Evolutionary conservation across 30 jellyfish, hydroid and myxozoan genomes (phyloP).

Genomic region (Sanderia malayensis): DNA sequence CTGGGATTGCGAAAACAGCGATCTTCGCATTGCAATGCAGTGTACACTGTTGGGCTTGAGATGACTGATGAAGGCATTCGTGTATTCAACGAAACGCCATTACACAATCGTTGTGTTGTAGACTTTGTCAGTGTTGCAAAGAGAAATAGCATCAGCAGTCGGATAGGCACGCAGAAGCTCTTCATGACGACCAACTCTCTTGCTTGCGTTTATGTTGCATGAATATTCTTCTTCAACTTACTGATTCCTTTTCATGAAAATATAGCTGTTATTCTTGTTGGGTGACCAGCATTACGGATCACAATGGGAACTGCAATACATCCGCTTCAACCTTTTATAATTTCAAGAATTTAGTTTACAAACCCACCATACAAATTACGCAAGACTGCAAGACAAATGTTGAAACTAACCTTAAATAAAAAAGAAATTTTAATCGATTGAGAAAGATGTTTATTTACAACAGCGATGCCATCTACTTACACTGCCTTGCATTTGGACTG

Average conservation of each 20-base stretch:
- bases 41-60: background rate
- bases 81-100: background rate
- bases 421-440: background rate
- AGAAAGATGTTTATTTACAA: background rate
- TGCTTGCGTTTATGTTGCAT: background rate
- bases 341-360: too few relatives aligned
- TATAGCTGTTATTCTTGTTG: too few relatives aligned
- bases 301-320: too few relatives aligned
- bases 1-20: background rate
- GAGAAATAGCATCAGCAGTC: background rate
- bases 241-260: background rate
- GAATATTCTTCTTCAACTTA: background rate
- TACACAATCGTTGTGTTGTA: too few relatives aligned
- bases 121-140: too few relatives aligned
- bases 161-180: background rate
- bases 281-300: too few relatives aligned
- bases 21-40: background rate
- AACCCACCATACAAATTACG: too few relatives aligned
- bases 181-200: background rate
- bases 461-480: too few relatives aligned
- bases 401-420: background rate
- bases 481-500: too few relatives aligned
- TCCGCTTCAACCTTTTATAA: too few relatives aligned
- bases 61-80: background rate
- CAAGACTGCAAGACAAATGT: too few relatives aligned